Evolutionary conservation across 2,888 invertebrate species (phyloP), one percentile per base, ranked within the genome.

Genomic region (Acronicta psi): DNA sequence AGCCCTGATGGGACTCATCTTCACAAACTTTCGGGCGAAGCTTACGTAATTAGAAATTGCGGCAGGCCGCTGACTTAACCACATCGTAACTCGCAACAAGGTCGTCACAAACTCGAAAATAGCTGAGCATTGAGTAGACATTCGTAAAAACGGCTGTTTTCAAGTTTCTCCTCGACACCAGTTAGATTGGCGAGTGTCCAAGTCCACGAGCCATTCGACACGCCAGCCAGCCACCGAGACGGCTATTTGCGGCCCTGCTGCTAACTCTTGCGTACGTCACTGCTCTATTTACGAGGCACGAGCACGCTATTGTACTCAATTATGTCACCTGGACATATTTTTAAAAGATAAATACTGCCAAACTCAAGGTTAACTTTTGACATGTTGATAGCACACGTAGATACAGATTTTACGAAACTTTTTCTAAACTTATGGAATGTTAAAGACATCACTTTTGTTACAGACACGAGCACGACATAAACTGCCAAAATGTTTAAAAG

Each of bases 401-500:
- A 53, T 34, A 54, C 41, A 56, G 16, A 46, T 59, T 36, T 23
- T 49, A 44, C 18, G 14, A 37, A 23, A 34, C 18, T n/a, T 37
- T 44, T 44, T 13, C 16, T 17, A 23, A 37, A 18, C 13, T 38
- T 11, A 7, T 17, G 20, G 34, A 61, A 52, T 14, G 38, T 64
- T 45, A 69, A 49, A 51, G 14, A 23, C 20, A 42, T 44, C 46
- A 53, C 34, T 77, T 86, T 89, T 85, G 81, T 93, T 93, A 57
- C 94, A 97, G 97, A 96, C 95, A 97, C 97, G 97, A 97, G 96
- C 96, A 95, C 95, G 93, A 95, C 95, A 95, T 95, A 95, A 95
- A 91, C 94, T 89, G 95, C 93, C 95, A 97, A 96, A 95, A 97
- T 98, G 97, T 97, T 98, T 95, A 97, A 97, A 95, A 97, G 95